phyloP scores from a whole-genome alignment of 2,797 vertebrate genomes.

The Sebastes matsubarae region DNA sequence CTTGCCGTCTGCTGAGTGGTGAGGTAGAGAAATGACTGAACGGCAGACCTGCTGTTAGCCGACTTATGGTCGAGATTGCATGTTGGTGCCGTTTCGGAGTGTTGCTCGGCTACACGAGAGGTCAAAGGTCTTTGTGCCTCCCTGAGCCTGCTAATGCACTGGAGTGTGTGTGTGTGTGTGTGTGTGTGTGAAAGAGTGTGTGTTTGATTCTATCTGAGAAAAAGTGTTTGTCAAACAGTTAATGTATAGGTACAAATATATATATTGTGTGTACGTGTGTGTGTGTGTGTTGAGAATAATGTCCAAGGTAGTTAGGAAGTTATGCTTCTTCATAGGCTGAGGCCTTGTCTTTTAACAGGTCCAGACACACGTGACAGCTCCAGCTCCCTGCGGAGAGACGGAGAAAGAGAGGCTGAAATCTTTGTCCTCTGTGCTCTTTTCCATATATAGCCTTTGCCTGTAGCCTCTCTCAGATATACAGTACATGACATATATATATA shows the following conservation, averaged over 20 bases:
- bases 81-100: slow-evolving; percentile 16
- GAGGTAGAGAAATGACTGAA: slow-evolving; percentile 74
- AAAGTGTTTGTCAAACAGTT: slow-evolving; percentile 31
- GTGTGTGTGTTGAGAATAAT: slow-evolving; percentile 4
- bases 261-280: neutral
- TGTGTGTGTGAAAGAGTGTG: neutral
- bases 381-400: slow-evolving; percentile 88
- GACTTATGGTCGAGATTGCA: slow-evolving; percentile 16
- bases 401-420: slow-evolving; percentile 27
- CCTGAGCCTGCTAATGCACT: slow-evolving; percentile 72
- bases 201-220: slow-evolving; percentile 12
- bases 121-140: slow-evolving; percentile 65
- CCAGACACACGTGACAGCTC: slow-evolving; percentile 98
- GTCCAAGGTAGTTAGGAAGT: slow-evolving; percentile 52
- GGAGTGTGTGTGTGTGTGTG: slow-evolving; percentile 26
- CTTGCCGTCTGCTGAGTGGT: slow-evolving; percentile 48
- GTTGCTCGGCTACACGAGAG: slow-evolving; percentile 49
- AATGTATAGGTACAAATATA: slow-evolving; percentile 46
- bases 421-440: neutral
- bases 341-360: slow-evolving; percentile 94
- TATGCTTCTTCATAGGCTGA: slow-evolving; percentile 87
- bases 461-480: slow-evolving; percentile 7
- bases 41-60: slow-evolving; percentile 38
- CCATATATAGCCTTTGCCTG: slow-evolving; percentile 32
- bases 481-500: neutral